These are phyloP conservation scores for Epinotia nisella DNA, from an alignment of 2,888 invertebrate genomes.

Conservation along the genomic window DNA sequence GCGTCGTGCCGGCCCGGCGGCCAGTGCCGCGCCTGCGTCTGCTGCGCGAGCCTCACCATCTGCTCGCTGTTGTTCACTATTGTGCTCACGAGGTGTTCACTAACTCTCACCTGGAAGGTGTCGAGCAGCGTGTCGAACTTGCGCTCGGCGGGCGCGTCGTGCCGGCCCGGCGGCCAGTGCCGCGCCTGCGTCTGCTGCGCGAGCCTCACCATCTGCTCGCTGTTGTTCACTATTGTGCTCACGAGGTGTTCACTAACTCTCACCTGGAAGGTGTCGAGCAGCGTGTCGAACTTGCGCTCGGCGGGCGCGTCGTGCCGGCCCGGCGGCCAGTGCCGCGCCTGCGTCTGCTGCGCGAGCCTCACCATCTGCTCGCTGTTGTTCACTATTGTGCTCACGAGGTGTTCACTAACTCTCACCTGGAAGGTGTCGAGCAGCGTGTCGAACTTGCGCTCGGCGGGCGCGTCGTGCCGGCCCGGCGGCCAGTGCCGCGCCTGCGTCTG, in stretches of 20 bases:
- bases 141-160: constrained; percentile 83
- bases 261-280: constrained; percentile 89
- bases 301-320: constrained; percentile 84
- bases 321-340: constrained; percentile 90
- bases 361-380: constrained; percentile 51
- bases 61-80: constrained; percentile 79
- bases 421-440: constrained; percentile 87
- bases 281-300: constrained; percentile 82
- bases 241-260: constrained; percentile 38
- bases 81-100: background rate
- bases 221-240: background rate
- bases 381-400: background rate
- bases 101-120: constrained; percentile 85
- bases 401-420: constrained; percentile 73
- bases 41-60: constrained; percentile 56
- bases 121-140: constrained; percentile 86
- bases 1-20: constrained; percentile 84
- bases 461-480: constrained; percentile 85
- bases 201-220: constrained; percentile 79
- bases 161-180: constrained; percentile 89
- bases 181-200: constrained; percentile 87
- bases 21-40: constrained; percentile 92
- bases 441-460: constrained; percentile 85
- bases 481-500: constrained; percentile 92
- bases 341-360: constrained; percentile 84